Evolutionary conservation across 1,140 invertebrate species (phyloP), one percentile per base, ranked within the genome.

Genomic region (Drosophila nannoptera): DNA sequence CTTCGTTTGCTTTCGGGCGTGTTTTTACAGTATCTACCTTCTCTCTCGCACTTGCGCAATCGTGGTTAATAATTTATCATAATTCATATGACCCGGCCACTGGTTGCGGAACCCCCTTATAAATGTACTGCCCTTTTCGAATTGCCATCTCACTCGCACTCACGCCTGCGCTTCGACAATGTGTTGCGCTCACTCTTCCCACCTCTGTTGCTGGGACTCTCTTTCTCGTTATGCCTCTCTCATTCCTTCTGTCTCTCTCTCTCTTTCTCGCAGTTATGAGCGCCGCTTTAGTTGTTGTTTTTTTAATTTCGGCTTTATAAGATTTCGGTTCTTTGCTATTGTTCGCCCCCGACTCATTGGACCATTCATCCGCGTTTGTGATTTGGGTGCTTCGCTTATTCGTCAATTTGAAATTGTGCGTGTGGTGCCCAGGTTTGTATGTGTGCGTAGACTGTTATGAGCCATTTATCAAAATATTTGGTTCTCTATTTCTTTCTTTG

Each of bases 31-130:
- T 12, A 16, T 63, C 53, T 40, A 43, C 42, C 29, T 29, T 42
- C 72, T 59, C 61, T 38, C 58, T 62, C 52, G 49, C 69, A 72
- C 74, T 72, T 48, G 52, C 53, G 33, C 36, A 45, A 62, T 48
- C 36, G 46, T 54, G 69, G 78, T 87, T 88, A 88, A 88, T 88
- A 88, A 88, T 88, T 88, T 87, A 88, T 88, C 87, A 88, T 88
- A 88, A 88, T 88, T 88, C 87, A 88, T 88, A 78, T 77, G 81
- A 73, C 68, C 78, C 66, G 69, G 73, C 69, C 56, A 70, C 73
- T 74, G 66, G 74, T 70, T 70, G 40, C 53, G 31, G 33, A 29
- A 2, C 40, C 54, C 54, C 54, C 48, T 42, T 43, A 67, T 54
- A 53, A 61, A 46, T 46, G 62, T 43, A 36, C 62, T 49, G 80